Evolutionary conservation across 2,113 vertebrate species (phyloP).

Genomic region (Sceloporus tristichus): DNA sequence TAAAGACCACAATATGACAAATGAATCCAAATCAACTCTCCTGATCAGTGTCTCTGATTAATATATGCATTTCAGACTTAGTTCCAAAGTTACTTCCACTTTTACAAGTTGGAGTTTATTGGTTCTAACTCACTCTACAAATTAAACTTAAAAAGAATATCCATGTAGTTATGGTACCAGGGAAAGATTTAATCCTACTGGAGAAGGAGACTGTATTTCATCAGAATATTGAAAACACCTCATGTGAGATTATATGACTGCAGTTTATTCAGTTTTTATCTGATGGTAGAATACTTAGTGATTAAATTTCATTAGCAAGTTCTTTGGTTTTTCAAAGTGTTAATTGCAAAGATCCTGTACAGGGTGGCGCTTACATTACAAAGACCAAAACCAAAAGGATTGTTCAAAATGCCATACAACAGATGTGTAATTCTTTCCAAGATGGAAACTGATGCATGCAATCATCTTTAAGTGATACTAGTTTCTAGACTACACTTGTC

Average conservation of each 20-base stretch:
- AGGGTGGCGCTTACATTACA: neutral
- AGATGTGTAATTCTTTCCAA: too few species aligned
- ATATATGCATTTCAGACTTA: slow-evolving; percentile 32
- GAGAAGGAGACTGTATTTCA: neutral
- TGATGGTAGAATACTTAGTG: neutral
- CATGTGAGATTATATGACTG: neutral
- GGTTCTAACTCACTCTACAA: neutral
- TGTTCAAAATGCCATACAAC: too few species aligned
- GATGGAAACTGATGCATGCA: too few species aligned
- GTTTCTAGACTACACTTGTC: too few species aligned
- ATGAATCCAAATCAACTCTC: slow-evolving; percentile 50
- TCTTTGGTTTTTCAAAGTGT: neutral
- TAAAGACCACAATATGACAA: slow-evolving; percentile 36
- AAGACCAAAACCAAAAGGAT: too few species aligned
- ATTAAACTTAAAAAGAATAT: slow-evolving; percentile 41
- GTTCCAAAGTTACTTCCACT: neutral
- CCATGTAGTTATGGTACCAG: neutral
- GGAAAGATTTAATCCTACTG: neutral
- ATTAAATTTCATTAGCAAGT: neutral
- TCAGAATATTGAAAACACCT: slow-evolving; percentile 13
- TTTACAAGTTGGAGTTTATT: slow-evolving; percentile 36
- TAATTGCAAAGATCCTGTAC: neutral
- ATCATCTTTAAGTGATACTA: too few species aligned
- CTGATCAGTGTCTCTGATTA: slow-evolving; percentile 49
- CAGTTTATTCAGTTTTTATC: neutral